Conservation (phyloP, 2,113 vertebrate species). For the Coptodon bakossiorum region DNA sequence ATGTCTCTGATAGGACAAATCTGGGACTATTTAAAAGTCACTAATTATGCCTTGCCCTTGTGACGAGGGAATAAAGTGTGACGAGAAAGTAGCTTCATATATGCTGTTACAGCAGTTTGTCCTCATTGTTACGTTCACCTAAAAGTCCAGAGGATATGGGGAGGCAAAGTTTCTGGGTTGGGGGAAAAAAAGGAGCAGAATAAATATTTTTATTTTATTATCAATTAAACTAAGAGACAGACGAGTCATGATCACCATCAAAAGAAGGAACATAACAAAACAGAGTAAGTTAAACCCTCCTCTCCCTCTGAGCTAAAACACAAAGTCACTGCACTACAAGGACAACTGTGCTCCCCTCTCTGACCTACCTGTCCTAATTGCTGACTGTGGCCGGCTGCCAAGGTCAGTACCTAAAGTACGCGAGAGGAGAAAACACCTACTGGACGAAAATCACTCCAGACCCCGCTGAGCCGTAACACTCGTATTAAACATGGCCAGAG, state of each 20-base stretch:
- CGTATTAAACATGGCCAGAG: not conserved
- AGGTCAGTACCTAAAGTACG: not conserved
- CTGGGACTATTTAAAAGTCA: not conserved
- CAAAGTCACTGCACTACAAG: not conserved
- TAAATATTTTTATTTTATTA: not conserved
- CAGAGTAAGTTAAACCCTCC: not conserved
- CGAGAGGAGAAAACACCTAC: not conserved
- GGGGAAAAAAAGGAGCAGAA: not conserved
- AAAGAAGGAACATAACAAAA: not conserved
- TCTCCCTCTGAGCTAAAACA: not conserved
- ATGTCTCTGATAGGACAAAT: not conserved
- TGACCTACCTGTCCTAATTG: not conserved
- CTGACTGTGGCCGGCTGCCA: not conserved
- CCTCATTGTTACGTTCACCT: not conserved
- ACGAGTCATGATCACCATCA: not conserved
- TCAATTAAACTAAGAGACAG: not conserved
- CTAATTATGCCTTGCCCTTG: not conserved
- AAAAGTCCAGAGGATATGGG: not conserved
- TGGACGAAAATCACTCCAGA: not conserved
- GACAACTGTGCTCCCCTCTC: not conserved
- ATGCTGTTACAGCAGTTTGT: not conserved
- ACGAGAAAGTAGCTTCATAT: not conserved
- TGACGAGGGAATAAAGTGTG: not conserved
- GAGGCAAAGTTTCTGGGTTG: not conserved
- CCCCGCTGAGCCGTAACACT: not conserved